Evolutionary conservation across 2,113 vertebrate species (phyloP).

Genomic region (Oryzias melastigma): DNA sequence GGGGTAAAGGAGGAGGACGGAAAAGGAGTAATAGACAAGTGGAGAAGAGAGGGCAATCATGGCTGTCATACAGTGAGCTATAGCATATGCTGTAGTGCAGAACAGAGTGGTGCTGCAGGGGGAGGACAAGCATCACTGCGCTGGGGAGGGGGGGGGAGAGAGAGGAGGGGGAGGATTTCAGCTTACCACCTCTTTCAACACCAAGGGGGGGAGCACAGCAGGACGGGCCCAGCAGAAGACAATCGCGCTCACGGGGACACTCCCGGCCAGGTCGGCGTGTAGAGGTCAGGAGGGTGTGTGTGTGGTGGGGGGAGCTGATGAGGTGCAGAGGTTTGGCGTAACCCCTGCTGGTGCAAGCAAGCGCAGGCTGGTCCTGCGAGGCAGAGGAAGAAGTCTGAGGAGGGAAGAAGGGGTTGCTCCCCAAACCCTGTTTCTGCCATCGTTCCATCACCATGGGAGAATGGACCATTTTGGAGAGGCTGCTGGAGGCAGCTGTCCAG

Average conservation of each 20-base stretch:
- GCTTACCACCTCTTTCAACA: constrained; percentile 60
- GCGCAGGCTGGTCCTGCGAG: constrained; percentile 23
- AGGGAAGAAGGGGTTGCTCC: constrained; percentile 23
- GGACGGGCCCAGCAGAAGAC: constrained; percentile 57
- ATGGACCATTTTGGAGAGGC: constrained; percentile 82
- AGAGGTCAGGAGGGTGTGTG: constrained; percentile 62
- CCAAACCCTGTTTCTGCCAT: constrained; percentile 39
- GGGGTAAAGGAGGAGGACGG: constrained; percentile 59
- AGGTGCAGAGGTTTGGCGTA: constrained; percentile 20
- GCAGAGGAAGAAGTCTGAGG: constrained; percentile 12
- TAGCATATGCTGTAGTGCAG: constrained; percentile 73
- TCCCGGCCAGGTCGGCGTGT: constrained; percentile 43
- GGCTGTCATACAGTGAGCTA: constrained; percentile 70
- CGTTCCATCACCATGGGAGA: constrained; percentile 75
- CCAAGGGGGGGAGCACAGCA: constrained; percentile 37
- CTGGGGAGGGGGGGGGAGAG: constrained; percentile 45
- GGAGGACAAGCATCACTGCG: constrained; percentile 68
- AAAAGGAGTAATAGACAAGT: constrained; percentile 27
- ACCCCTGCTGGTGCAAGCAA: constrained; percentile 20
- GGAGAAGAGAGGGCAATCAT: constrained; percentile 57
- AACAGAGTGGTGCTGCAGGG: constrained; percentile 70
- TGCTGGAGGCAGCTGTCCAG: constrained; percentile 84
- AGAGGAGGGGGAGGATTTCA: constrained; percentile 49
- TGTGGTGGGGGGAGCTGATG: constrained; percentile 29
- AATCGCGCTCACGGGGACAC: constrained; percentile 28